phyloP scores from a whole-genome alignment of 2,797 vertebrate genomes.

The Chrosomus eos region DNA sequence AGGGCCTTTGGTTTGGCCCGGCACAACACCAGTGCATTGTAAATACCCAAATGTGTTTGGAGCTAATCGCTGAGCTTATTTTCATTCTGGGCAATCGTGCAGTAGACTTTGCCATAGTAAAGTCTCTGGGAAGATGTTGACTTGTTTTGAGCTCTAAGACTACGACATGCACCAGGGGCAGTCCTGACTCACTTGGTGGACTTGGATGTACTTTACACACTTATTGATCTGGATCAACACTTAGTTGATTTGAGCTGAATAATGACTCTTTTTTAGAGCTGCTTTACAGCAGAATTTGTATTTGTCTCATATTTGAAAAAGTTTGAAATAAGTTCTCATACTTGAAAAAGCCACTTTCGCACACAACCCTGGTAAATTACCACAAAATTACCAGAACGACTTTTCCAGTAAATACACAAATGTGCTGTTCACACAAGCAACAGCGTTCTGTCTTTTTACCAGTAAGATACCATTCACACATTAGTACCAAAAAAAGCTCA shows the following conservation, averaged over 20 bases:
- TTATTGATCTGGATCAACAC: background rate
- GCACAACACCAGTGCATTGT: slow-evolving; percentile 40
- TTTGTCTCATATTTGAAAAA: background rate
- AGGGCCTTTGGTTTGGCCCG: slow-evolving; percentile 49
- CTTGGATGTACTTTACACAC: background rate
- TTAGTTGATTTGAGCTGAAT: background rate
- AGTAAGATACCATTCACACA: too few species aligned
- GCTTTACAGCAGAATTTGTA: background rate
- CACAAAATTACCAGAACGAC: background rate
- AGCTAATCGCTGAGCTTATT: slow-evolving; percentile 50
- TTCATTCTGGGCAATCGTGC: slow-evolving; percentile 42
- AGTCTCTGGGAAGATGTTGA: background rate
- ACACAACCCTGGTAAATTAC: background rate
- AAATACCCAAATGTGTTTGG: slow-evolving; percentile 53
- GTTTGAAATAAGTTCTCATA: too few species aligned
- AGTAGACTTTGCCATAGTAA: slow-evolving; percentile 40
- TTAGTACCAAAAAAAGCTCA: too few species aligned
- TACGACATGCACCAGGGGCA: background rate
- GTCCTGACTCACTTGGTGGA: background rate
- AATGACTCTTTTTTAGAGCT: too few species aligned
- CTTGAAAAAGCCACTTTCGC: background rate
- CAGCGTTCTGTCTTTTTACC: background rate
- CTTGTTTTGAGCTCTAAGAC: background rate
- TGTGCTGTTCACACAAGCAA: too few species aligned
- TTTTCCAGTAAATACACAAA: background rate